Evolutionary conservation across 2,888 invertebrate genomes (phyloP).

Genomic region (Macrophya annulata): DNA sequence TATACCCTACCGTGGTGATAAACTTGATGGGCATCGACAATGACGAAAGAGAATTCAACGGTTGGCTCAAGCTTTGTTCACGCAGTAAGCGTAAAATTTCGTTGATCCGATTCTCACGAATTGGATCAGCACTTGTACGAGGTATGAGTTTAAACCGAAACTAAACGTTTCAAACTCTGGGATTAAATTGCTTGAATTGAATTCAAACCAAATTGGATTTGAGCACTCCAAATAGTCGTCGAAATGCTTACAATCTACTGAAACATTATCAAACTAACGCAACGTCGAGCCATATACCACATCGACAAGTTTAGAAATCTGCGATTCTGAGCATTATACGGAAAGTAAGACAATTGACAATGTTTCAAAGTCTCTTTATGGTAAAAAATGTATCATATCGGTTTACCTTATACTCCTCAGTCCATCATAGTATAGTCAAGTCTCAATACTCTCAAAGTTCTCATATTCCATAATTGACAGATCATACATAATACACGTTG

Average conservation of each 20-base stretch:
- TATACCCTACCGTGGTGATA: not conserved
- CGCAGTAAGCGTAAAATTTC: constrained; percentile 27
- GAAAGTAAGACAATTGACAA: not conserved
- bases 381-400: not conserved
- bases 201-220: constrained; percentile 31
- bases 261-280: constrained; percentile 32
- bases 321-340: not conserved
- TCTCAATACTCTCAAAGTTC: not conserved
- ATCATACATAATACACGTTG: not conserved
- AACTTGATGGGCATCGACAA: not conserved
- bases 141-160: constrained; percentile 42
- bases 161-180: constrained; percentile 42
- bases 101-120: constrained; percentile 27
- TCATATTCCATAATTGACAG: not conserved
- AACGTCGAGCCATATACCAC: not conserved
- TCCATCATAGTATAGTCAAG: not conserved
- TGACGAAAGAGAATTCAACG: constrained; percentile 15
- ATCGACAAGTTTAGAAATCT: not conserved
- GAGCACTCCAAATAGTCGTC: constrained; percentile 38
- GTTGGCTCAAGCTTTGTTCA: constrained; percentile 28
- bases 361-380: not conserved
- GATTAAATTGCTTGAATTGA: constrained; percentile 38
- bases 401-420: not conserved
- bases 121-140: constrained; percentile 26
- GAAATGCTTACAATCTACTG: constrained; percentile 21